Evolutionary conservation across 2,888 invertebrate species (phyloP).

Genomic region (Thymelicus sylvestris): DNA sequence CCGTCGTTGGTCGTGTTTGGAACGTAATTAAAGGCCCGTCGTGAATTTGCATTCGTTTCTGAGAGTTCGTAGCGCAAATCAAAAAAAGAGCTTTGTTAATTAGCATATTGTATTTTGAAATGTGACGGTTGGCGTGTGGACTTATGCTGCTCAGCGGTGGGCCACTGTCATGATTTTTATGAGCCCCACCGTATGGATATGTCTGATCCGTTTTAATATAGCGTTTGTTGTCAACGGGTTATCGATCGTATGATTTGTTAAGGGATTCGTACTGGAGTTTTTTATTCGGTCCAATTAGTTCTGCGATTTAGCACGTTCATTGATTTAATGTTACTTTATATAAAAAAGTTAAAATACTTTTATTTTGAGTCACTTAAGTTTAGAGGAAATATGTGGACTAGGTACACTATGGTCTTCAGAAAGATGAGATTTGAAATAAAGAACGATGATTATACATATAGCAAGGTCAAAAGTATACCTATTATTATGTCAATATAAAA

Average conservation of each 20-base stretch:
- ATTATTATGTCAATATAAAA: too few species aligned
- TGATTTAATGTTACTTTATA: too few species aligned
- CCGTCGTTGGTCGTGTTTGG: constrained; percentile 77
- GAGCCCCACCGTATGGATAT: constrained; percentile 63
- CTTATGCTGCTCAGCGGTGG: constrained; percentile 79
- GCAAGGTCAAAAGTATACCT: too few species aligned
- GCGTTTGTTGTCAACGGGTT: constrained; percentile 40
- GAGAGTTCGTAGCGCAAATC: constrained; percentile 78
- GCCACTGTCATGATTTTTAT: constrained; percentile 66
- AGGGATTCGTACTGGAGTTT: neutral
- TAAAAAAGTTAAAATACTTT: too few species aligned
- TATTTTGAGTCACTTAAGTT: too few species aligned
- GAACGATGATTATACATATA: too few species aligned
- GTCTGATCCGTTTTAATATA: constrained; percentile 43
- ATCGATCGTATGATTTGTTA: constrained; percentile 34
- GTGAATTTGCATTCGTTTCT: constrained; percentile 81
- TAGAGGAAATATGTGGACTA: too few species aligned
- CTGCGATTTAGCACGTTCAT: neutral
- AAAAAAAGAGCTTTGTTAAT: constrained; percentile 78
- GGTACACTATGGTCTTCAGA: too few species aligned
- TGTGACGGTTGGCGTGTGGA: constrained; percentile 79
- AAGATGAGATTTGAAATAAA: too few species aligned
- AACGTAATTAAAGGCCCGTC: constrained; percentile 78
- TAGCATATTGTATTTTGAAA: constrained; percentile 84
- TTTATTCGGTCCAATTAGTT: constrained; percentile 3